phyloP scores from a whole-genome alignment of 2,113 vertebrate species.

The Calypte anna region DNA sequence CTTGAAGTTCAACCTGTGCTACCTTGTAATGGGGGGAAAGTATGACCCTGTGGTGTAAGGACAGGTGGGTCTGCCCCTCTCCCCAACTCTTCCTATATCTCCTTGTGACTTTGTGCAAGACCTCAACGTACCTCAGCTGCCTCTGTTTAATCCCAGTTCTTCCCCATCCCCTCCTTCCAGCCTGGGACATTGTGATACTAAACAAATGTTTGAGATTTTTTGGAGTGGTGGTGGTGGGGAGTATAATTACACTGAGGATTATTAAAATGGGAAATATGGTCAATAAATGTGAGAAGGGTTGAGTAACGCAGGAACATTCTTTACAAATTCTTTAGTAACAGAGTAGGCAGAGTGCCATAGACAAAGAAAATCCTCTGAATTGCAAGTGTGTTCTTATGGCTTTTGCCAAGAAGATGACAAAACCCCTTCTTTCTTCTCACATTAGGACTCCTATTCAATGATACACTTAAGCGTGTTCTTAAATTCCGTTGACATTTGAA shows the following conservation, averaged over 20 bases:
- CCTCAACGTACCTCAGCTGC: neutral
- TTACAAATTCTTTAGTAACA: slow-evolving; percentile 41
- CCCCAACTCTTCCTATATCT: neutral
- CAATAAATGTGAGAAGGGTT: slow-evolving; percentile 52
- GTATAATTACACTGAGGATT: neutral
- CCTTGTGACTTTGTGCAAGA: neutral
- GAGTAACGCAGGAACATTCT: slow-evolving; percentile 59
- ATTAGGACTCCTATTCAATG: slow-evolving; percentile 42
- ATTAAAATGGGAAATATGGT: slow-evolving; percentile 68
- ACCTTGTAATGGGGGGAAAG: neutral
- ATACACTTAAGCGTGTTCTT: slow-evolving; percentile 66
- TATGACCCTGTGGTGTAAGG: neutral
- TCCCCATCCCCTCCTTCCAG: neutral
- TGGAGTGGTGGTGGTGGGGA: neutral
- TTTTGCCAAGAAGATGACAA: slow-evolving; percentile 59
- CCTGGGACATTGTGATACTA: slow-evolving; percentile 2
- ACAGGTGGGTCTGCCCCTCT: neutral
- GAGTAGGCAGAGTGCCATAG: slow-evolving; percentile 46
- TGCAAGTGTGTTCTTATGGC: slow-evolving; percentile 60
- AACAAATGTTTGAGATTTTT: slow-evolving; percentile 48
- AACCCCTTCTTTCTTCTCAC: slow-evolving; percentile 36
- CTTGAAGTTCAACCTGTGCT: neutral
- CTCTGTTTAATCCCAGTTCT: neutral
- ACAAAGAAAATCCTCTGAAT: slow-evolving; percentile 65
- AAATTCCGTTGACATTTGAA: slow-evolving; percentile 60